Evolutionary conservation across 2,797 vertebrate genomes (phyloP), one percentile per base, ranked within the genome.

Genomic region (Sciurus carolinensis): DNA sequence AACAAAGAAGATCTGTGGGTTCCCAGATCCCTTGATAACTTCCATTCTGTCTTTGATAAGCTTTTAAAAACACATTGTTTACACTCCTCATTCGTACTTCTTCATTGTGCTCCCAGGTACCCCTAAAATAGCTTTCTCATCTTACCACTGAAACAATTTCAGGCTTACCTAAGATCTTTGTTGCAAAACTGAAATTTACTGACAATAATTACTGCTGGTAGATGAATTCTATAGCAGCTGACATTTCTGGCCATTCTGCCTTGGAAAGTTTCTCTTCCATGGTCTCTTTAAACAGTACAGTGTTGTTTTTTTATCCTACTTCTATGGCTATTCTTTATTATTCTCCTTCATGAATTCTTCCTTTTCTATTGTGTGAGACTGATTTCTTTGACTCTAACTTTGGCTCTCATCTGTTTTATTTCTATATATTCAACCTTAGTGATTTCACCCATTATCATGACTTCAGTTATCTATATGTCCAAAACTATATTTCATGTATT

Each of bases 121-220:
- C 9, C 59, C 44, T 92, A 47, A 83, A 96, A 76, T 0, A 79
- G 13, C 4, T 5, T 82, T 82, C 15, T 79, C 18, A 67, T 57
- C 44, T 72, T 33, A 83, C 71, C 42, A 62, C 2, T 17, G n/a
- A 69, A 76, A 79, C 24, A 42, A 39, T 28, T 90, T 44, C 36
- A 81, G 88, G 9, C 0, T 93, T 17, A 73, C 11, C 5, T 18
- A 30, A 62, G 57, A 42, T 39, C 52, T 66, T 82, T 77, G 30
- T 57, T 62, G 24, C 62, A 88, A 81, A 86, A 69, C 80, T 54
- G 62, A 94, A 90, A 82, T 73, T 93, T 82, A 77, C 30, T 86
- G 76, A 73, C 5, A 88, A 52, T 39, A 33, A 54, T 91, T 14
- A 77, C 39, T 66, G 26, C 26, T 89, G 26, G 22, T 28, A 76